Evolutionary conservation across 2,797 vertebrate genomes (phyloP), one percentile per base, ranked within the genome.

Genomic region (Falco cherrug): DNA sequence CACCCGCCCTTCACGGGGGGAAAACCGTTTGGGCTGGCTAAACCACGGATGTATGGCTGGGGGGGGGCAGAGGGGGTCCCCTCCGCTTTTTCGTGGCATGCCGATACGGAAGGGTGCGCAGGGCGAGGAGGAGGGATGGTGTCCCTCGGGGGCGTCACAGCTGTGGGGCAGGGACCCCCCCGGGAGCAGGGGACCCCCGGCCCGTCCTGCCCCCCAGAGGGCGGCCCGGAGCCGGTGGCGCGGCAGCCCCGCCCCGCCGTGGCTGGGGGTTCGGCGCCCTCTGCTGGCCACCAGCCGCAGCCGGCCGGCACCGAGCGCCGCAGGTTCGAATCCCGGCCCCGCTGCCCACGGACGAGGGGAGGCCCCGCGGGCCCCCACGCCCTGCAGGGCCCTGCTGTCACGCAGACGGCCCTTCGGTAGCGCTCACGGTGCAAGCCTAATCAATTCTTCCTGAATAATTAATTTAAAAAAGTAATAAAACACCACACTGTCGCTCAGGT

Each of bases 291-390:
- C 39, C 33, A 13, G 33, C 50, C 19, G 67, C 67, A 39, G 60
- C 31, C 5, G 3, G 50, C 47, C 11, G 4, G 21, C 0, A 17
- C 1, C 1, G 0, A 2, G 3, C 0, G 0, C 0, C 11, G 0
- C 0, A 0, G 33, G 65, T 93, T 89, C 91, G 93, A 91, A 70
- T 1, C 85, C 73, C 64, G 28, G 24, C 14, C 18, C 28, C 10
- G n/a, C 77, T 4, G 54, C 21, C 33, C 45, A 2, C 13, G 16
- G 45, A 35, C 16, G 6, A 13, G 59, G 2, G 50, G 13, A 8
- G 20, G 35, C 8, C 9, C 28, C 6, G 10, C 17, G 16, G 13
- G 16, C 12, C 16, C 26, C 35, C 25, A 4, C 15, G 11, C 9
- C 47, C 7, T 39, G 7, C 63, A 3, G 20, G 1, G 15, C 56